Conservation (phyloP, 2,888 invertebrate species). For the Pteria penguin region DNA sequence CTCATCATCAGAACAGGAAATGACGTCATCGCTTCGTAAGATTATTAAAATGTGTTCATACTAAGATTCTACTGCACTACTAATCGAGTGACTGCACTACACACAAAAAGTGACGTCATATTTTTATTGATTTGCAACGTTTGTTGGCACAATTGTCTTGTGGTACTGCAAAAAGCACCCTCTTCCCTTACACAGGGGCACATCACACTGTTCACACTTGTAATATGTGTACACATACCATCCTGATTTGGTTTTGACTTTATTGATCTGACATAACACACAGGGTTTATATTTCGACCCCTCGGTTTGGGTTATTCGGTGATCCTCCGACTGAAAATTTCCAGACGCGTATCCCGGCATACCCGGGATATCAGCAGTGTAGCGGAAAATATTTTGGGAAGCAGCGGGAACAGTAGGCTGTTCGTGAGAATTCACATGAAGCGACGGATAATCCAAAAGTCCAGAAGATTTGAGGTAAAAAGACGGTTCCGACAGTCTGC, state of each 20-base stretch:
- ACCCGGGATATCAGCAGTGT: too few relatives aligned
- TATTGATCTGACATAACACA: constrained; percentile 36
- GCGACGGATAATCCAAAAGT: too few relatives aligned
- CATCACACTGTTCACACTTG: constrained; percentile 34
- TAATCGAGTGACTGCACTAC: too few relatives aligned
- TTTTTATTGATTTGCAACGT: not conserved
- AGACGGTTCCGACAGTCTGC: not conserved
- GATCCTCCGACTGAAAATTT: constrained; percentile 4
- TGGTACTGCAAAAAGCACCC: constrained; percentile 38
- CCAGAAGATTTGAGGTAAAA: too few relatives aligned
- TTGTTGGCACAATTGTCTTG: constrained; percentile 14
- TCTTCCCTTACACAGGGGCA: constrained; percentile 37
- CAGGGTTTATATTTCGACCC: constrained; percentile 38
- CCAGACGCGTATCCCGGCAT: too few relatives aligned
- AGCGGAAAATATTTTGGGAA: too few relatives aligned
- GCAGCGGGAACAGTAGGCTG: too few relatives aligned
- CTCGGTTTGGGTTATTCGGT: constrained; percentile 34
- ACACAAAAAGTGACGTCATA: too few relatives aligned
- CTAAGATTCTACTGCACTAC: too few relatives aligned
- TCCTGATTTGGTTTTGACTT: constrained; percentile 38
- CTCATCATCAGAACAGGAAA: too few relatives aligned
- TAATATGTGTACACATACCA: constrained; percentile 43
- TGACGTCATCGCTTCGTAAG: too few relatives aligned
- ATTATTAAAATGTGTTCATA: too few relatives aligned
- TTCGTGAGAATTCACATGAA: not conserved